A percentile compares a stretch with the other conserved stretches of the same genome.
These are phyloP conservation scores for Xenotilapia longispinis DNA, from an alignment of 2,113 vertebrate species.

Conservation along the genomic window DNA sequence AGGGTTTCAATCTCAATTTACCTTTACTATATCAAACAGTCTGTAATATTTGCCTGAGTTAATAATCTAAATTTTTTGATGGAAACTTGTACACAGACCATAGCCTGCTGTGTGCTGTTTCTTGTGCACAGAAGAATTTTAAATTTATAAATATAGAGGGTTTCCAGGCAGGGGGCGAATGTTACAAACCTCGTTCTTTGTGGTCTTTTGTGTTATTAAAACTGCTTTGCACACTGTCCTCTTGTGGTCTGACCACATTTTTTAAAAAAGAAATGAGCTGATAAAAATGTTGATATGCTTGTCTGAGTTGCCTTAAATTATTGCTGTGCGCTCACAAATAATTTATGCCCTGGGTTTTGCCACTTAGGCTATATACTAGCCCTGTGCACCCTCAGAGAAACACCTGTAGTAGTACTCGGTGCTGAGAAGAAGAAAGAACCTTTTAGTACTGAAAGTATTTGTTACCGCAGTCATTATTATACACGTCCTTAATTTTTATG, in stretches of 20 bases:
- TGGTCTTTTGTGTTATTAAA: not conserved
- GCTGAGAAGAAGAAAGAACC: rapidly evolving
- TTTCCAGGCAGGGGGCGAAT: not conserved
- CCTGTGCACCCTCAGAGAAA: not conserved
- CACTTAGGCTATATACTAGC: not conserved
- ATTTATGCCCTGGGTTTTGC: not conserved
- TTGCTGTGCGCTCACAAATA: not conserved
- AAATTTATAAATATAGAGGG: not conserved
- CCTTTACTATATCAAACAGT: not conserved
- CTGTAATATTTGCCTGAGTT: not conserved
- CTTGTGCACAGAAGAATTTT: not conserved
- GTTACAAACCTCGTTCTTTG: not conserved
- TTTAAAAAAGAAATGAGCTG: not conserved
- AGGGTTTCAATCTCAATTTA: not conserved
- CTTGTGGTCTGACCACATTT: not conserved
- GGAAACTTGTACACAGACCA: not conserved
- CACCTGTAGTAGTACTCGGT: not conserved
- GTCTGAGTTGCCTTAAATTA: not conserved
- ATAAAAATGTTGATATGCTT: not conserved
- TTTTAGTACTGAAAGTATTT: not conserved
- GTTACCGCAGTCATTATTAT: rapidly evolving
- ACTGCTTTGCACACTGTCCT: not conserved
- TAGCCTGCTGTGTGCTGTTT: not conserved
- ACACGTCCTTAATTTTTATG: not conserved
- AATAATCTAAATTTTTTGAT: not conserved